Evolutionary conservation across 2,113 vertebrate species (phyloP).

Genomic region (Eubucco bourcierii): DNA sequence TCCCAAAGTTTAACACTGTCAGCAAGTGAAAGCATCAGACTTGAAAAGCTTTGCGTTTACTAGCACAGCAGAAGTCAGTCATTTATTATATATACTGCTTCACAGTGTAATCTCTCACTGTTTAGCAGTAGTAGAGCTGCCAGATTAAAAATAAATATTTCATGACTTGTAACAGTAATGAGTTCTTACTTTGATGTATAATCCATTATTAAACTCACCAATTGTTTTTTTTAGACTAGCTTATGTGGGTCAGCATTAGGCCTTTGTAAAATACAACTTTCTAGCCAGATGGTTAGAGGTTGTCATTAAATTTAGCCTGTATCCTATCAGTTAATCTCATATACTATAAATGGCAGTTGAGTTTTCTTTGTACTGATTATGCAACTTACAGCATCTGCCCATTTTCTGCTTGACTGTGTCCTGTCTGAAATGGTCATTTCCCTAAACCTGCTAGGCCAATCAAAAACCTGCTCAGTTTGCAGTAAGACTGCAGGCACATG

Average conservation of each 20-base stretch:
- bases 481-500: constrained; percentile 12
- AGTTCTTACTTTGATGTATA: constrained; percentile 66
- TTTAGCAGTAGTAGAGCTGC: constrained; percentile 45
- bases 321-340: constrained; percentile 40
- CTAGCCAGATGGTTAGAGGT: constrained; percentile 57
- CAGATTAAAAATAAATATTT: constrained; percentile 68
- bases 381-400: constrained; percentile 50
- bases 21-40: not conserved
- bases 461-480: constrained; percentile 38
- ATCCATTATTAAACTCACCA: constrained; percentile 66
- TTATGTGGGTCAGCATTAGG: constrained; percentile 40
- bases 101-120: constrained; percentile 38
- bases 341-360: constrained; percentile 48
- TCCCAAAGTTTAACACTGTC: not conserved
- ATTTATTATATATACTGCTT: constrained; percentile 50
- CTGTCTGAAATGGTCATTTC: constrained; percentile 58
- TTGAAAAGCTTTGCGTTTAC: constrained; percentile 17
- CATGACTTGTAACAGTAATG: constrained; percentile 49
- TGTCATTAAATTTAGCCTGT: constrained; percentile 57
- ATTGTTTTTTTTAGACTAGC: constrained; percentile 38
- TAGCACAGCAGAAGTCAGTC: constrained; percentile 37
- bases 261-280: constrained; percentile 12
- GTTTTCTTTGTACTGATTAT: constrained; percentile 54
- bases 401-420: constrained; percentile 59
- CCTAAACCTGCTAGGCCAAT: constrained; percentile 43